Conservation (phyloP, 2,888 invertebrate species). For the Drosophila ustulata region DNA sequence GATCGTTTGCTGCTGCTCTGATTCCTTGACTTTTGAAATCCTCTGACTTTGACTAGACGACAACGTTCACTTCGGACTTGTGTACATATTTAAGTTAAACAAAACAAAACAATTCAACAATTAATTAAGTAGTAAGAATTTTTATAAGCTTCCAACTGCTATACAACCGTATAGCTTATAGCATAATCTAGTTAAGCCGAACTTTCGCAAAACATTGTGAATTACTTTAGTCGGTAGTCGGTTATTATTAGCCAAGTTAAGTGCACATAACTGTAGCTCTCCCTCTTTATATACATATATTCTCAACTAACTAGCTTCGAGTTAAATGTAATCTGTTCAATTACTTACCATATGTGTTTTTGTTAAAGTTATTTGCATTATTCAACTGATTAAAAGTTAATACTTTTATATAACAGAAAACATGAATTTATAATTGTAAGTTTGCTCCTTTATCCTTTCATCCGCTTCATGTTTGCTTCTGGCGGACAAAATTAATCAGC, state of each 20-base stretch:
- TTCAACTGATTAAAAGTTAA: conserved; percentile 52
- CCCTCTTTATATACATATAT: conserved; percentile 2
- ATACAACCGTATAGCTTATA: conserved; percentile 13
- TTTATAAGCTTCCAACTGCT: conserved; percentile 66
- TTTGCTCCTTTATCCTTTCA: neutral
- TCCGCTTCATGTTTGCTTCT: neutral
- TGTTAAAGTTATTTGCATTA: conserved; percentile 75
- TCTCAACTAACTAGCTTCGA: conserved; percentile 52
- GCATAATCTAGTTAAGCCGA: conserved; percentile 19
- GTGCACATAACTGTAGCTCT: conserved; percentile 27
- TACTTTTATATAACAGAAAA: conserved; percentile 55
- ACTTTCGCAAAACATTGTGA: conserved; percentile 58
- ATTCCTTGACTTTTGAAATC: conserved; percentile 18
- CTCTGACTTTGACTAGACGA: conserved; percentile 1
- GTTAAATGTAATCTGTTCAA: conserved; percentile 42
- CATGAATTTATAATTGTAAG: neutral
- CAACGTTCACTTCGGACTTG: conserved; percentile 36
- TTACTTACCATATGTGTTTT: conserved; percentile 44
- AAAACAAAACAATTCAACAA: neutral
- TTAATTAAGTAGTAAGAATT: conserved; percentile 44
- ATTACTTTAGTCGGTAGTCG: conserved; percentile 52
- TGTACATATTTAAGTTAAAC: conserved; percentile 65
- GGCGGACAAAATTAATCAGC: neutral
- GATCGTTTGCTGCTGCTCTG: conserved; percentile 69
- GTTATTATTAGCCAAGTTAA: conserved; percentile 35